Evolutionary conservation across 2,113 vertebrate species (phyloP), one percentile per base, ranked within the genome.

Genomic region (Choloepus hoffmanni): DNA sequence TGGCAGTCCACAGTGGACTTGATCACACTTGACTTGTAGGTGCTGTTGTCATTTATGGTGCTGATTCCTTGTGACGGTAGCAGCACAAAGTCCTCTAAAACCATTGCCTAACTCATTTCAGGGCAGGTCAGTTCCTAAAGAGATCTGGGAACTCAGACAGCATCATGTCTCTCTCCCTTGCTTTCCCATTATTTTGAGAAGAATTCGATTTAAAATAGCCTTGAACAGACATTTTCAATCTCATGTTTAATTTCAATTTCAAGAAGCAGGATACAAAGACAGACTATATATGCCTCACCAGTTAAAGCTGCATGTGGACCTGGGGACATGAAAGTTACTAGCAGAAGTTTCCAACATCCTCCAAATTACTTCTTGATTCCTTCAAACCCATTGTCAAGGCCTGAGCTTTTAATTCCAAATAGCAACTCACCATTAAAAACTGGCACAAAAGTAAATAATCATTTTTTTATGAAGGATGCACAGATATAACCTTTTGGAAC

Each of bases 401-500:
- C 33, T 26, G 43, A 82, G 43, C 21, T 87, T 90, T 90, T 58
- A 65, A 83, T 78, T 4, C 10, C 82, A 83, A 87, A 78, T 50
- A 24, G 3, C 11, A 58, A 40, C 24, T 81, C 74, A 85, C 55
- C 73, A 8, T 48, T 58, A 72, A 82, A 96, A 55, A 48, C 48
- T 23, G 45, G 53, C 68, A 89, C 36, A 72, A 65, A 89, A 85
- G 60, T 40, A 78, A 92, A 76, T 81, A 36, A 70, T 92, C 62
- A 48, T 48, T 90, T 94, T 89, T 58, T 89, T 58, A 28, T 40
- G 3, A n/a, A 65, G 9, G 30, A n/a, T 63, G 36, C 14, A 26
- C 16, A 68, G 73, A 68, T 53, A 30, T 48, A 90, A 63, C 7
- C 24, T 81, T 55, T 76, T 45, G 26, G 1, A 43, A 45, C 30